These are phyloP conservation scores for Psococerastis gibbosa DNA, from an alignment of 2,888 invertebrate genomes.

Conservation along the genomic window DNA sequence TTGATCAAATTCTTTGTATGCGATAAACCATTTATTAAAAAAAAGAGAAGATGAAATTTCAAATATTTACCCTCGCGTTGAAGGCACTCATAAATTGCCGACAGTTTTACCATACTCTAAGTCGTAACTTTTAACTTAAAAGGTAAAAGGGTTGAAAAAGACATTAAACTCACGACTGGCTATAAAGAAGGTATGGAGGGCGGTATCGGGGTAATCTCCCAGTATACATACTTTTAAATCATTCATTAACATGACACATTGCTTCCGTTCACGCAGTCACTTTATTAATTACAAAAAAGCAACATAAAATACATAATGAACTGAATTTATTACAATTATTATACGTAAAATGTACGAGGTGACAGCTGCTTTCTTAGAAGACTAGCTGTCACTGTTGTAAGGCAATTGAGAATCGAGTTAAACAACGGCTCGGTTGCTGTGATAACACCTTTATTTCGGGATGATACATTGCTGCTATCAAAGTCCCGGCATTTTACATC, in stretches of 20 bases:
- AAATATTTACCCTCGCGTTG: not conserved
- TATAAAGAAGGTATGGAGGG: too few relatives aligned
- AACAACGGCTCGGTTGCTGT: not conserved
- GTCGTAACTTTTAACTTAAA: not conserved
- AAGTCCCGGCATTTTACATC: not conserved
- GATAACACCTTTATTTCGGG: not conserved
- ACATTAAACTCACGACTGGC: too few relatives aligned
- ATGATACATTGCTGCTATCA: not conserved
- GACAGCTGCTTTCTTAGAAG: too few relatives aligned
- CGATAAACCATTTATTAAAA: too few relatives aligned
- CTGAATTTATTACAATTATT: not conserved
- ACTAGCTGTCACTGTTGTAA: too few relatives aligned
- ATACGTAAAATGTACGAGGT: not conserved
- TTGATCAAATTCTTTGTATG: too few relatives aligned
- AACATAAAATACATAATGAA: not conserved
- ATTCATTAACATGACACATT: conserved; percentile 8
- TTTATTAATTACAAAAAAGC: conserved; percentile 8
- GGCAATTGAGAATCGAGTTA: too few relatives aligned
- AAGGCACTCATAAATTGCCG: not conserved
- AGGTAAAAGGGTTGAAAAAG: not conserved
- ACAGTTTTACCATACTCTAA: not conserved
- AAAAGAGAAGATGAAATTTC: too few relatives aligned
- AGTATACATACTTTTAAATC: too few relatives aligned
- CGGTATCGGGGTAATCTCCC: too few relatives aligned
- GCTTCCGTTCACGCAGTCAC: conserved; percentile 9